Percentiles rank a stretch among this genome's conserved stretches.
Evolutionary conservation across 37 sponge, comb jelly and placozoan genomes (phyloP).

Genomic region (Beroe ovata): DNA sequence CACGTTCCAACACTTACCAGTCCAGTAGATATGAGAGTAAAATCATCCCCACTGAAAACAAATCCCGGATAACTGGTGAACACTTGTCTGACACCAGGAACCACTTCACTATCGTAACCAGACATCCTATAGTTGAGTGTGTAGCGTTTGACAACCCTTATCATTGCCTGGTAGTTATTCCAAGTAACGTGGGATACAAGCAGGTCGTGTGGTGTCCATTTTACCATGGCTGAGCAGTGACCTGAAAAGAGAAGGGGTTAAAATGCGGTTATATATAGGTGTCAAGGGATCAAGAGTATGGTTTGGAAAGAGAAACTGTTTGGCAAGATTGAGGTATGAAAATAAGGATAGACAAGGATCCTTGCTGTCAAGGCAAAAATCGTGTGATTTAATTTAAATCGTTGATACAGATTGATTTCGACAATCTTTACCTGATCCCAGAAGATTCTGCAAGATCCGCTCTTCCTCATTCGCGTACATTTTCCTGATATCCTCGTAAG

Average conservation of each 20-base stretch:
- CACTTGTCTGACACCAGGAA: background rate
- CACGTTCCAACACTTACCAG: slow-evolving; percentile 71
- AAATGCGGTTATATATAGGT: no score
- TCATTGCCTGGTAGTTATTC: slow-evolving; percentile 77
- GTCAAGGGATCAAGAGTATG: no score
- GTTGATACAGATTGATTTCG: no score
- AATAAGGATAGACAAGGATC: no score
- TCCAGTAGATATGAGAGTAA: slow-evolving; percentile 76
- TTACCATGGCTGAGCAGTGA: slow-evolving; percentile 90
- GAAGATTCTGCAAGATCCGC: background rate
- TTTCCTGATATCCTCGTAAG: background rate
- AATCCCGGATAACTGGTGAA: slow-evolving; percentile 92
- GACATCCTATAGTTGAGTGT: slow-evolving; percentile 68
- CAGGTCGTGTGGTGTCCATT: slow-evolving; percentile 78
- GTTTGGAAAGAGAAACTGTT: no score
- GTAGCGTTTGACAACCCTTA: slow-evolving; percentile 83
- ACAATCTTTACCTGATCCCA: background rate
- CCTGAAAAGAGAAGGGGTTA: no score
- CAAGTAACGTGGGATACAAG: slow-evolving; percentile 88
- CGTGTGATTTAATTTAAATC: no score
- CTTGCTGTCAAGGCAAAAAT: no score
- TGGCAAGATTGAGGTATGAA: no score
- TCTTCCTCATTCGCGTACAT: background rate
- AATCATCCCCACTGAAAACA: slow-evolving; percentile 87
- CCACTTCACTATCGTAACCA: background rate